These are phyloP conservation scores for Dascyllus trimaculatus DNA, from an alignment of 2,113 vertebrate genomes.

Conservation along the genomic window DNA sequence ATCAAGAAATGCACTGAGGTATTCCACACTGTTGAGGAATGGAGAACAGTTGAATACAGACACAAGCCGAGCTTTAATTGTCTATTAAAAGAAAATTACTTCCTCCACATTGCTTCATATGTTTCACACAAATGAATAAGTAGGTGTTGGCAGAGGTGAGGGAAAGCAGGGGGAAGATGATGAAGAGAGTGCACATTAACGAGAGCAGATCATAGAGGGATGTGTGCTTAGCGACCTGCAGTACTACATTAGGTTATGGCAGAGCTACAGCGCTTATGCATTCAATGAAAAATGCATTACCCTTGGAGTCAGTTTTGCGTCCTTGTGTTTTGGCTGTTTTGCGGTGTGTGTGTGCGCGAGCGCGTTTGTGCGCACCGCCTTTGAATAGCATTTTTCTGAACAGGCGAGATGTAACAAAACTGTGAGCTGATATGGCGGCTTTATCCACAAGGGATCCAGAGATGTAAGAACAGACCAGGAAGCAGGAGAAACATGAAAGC, in stretches of 20 bases:
- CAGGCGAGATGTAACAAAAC: slow-evolving; percentile 45
- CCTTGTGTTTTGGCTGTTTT: slow-evolving; percentile 38
- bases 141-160: slow-evolving; percentile 11
- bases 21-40: background rate
- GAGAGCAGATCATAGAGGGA: slow-evolving; percentile 1
- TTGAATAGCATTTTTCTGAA: slow-evolving; percentile 37
- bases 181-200: background rate
- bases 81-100: slow-evolving; percentile 20
- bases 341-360: background rate
- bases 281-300: slow-evolving; percentile 65
- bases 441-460: slow-evolving; percentile 42
- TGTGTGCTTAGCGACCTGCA: slow-evolving; percentile 23
- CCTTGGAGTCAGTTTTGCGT: slow-evolving; percentile 37
- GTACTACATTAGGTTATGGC: background rate
- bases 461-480: slow-evolving; percentile 48
- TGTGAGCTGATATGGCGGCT: slow-evolving; percentile 38
- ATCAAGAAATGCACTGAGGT: slow-evolving; percentile 4
- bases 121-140: slow-evolving; percentile 1
- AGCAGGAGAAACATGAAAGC: slow-evolving; percentile 56
- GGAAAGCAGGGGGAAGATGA: background rate
- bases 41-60: background rate
- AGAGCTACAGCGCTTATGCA: slow-evolving; percentile 6
- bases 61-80: background rate
- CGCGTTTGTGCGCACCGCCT: slow-evolving; percentile 1
- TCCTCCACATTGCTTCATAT: background rate